Evolutionary conservation across 2,113 vertebrate species (phyloP).

Genomic region (Lasiurus borealis): DNA sequence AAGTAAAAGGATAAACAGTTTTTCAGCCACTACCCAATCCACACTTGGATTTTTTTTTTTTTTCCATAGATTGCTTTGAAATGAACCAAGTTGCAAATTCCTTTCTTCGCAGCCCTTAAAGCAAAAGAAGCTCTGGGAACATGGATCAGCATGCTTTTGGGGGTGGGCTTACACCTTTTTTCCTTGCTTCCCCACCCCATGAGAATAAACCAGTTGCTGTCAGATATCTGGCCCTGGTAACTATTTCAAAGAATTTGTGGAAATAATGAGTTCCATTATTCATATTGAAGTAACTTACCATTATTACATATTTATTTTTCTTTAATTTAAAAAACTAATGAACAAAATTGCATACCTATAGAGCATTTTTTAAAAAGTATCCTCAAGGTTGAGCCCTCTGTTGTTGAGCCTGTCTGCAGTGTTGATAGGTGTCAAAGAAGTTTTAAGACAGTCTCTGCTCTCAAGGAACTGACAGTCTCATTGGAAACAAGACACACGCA

Average conservation of each 20-base stretch:
- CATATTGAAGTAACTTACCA: constrained; percentile 1
- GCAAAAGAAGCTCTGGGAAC: constrained; percentile 79
- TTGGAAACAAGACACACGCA: constrained; percentile 70
- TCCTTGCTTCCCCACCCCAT: not conserved
- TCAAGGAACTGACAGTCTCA: constrained; percentile 64
- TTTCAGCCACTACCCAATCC: constrained; percentile 67
- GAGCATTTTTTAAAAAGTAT: constrained; percentile 31
- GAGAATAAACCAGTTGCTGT: constrained; percentile 75
- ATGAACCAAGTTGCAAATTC: constrained; percentile 83
- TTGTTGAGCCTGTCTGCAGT: constrained; percentile 63
- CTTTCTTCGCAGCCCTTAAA: constrained; percentile 80
- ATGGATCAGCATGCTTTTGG: constrained; percentile 78
- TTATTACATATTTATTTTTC: constrained; percentile 25
- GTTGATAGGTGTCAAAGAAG: constrained; percentile 67
- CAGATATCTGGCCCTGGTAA: constrained; percentile 57
- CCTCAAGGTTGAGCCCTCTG: constrained; percentile 47
- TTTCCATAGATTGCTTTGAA: constrained; percentile 83
- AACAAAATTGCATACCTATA: constrained; percentile 48
- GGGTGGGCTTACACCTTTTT: constrained; percentile 74
- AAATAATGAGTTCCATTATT: constrained; percentile 33
- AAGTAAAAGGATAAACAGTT: constrained; percentile 52
- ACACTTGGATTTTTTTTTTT: constrained; percentile 80
- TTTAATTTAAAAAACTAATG: constrained; percentile 74
- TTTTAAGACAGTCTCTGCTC: constrained; percentile 65
- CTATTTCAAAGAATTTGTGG: constrained; percentile 60